These are phyloP conservation scores for Pteria penguin DNA, from an alignment of 2,888 invertebrate species.

Conservation along the genomic window DNA sequence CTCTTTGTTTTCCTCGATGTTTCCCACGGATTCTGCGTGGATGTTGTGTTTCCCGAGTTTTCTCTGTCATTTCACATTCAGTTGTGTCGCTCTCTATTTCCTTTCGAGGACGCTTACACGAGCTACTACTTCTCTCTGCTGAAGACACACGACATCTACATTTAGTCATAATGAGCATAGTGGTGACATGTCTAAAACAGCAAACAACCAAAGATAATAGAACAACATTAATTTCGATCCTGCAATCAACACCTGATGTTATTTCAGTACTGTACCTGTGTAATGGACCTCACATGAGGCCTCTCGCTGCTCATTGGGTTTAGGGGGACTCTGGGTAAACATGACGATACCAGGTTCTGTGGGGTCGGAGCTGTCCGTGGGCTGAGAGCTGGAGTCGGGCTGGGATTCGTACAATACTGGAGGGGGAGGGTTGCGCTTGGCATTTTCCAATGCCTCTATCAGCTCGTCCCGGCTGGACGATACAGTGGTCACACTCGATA, in stretches of 20 bases:
- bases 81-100: slow-evolving; percentile 63
- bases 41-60: slow-evolving; percentile 35
- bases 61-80: slow-evolving; percentile 55
- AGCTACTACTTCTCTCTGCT: too few species aligned
- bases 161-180: too few species aligned
- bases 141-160: too few species aligned
- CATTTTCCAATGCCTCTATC: slow-evolving; percentile 73
- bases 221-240: too few species aligned
- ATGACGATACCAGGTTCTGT: slow-evolving; percentile 76
- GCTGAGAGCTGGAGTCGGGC: slow-evolving; percentile 66
- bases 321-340: slow-evolving; percentile 76
- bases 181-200: too few species aligned
- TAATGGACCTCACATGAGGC: slow-evolving; percentile 69
- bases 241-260: too few species aligned
- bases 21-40: slow-evolving; percentile 58
- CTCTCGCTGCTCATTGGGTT: slow-evolving; percentile 74
- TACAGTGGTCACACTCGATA: slow-evolving; percentile 76
- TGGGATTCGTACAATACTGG: slow-evolving; percentile 72
- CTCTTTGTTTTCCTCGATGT: slow-evolving; percentile 64
- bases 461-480: slow-evolving; percentile 76
- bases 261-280: slow-evolving; percentile 11
- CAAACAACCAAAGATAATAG: too few species aligned
- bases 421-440: slow-evolving; percentile 68
- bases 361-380: slow-evolving; percentile 73
- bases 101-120: slow-evolving; percentile 32